Percentiles rank a stretch among this genome's conserved stretches.
phyloP scores from a whole-genome alignment of 2,888 invertebrate genomes.

The Taphrorychus bicolor region DNA sequence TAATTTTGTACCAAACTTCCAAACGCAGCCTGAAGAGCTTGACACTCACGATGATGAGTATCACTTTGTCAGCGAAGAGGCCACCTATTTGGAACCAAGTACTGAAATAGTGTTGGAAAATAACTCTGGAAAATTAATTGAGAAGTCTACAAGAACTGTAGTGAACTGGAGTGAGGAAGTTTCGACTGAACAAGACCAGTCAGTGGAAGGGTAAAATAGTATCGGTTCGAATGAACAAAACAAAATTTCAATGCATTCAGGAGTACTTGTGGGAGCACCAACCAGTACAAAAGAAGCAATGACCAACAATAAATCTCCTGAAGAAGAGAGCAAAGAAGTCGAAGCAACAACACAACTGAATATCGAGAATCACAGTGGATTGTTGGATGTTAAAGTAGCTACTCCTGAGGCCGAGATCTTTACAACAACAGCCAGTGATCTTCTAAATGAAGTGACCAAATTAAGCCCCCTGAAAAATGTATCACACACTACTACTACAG shows the following conservation, averaged over 20 bases:
- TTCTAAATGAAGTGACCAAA: neutral
- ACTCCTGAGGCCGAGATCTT: slow-evolving; percentile 43
- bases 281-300: too few relatives aligned
- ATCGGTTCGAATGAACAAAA: too few relatives aligned
- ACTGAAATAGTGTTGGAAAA: slow-evolving; percentile 10
- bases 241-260: too few relatives aligned
- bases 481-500: too few relatives aligned
- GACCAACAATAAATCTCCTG: too few relatives aligned
- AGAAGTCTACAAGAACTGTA: slow-evolving; percentile 1
- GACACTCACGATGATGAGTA: slow-evolving; percentile 27
- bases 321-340: neutral
- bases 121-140: neutral
- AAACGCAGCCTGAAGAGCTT: slow-evolving; percentile 14
- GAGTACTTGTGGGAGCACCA: neutral
- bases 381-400: slow-evolving; percentile 30
- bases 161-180: neutral
- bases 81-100: slow-evolving; percentile 36
- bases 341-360: slow-evolving; percentile 8
- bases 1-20: slow-evolving; percentile 3
- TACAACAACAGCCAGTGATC: neutral
- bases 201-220: neutral
- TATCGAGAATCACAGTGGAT: slow-evolving; percentile 6
- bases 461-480: too few relatives aligned
- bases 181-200: neutral
- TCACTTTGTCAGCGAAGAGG: slow-evolving; percentile 36